phyloP scores from a whole-genome alignment of 2,113 vertebrate species.

The Synchiropus splendidus region DNA sequence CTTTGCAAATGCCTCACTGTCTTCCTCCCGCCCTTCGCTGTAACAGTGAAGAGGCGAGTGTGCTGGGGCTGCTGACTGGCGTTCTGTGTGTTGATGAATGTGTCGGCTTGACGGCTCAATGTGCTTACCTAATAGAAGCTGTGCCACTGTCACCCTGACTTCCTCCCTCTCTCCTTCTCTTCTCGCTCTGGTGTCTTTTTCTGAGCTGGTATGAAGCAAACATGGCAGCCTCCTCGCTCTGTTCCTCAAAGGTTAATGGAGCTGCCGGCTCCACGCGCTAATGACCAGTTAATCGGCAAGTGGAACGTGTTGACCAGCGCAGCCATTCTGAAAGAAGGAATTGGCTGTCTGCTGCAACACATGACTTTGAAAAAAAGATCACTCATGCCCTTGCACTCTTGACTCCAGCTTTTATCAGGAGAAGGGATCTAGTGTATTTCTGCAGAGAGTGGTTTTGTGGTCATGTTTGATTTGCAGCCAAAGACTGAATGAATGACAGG shows the following conservation, averaged over 20 bases:
- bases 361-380: no score
- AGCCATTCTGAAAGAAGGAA: slow-evolving; percentile 25
- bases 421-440: slow-evolving; percentile 3
- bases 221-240: slow-evolving; percentile 39
- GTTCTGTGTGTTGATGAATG: slow-evolving; percentile 54
- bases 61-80: slow-evolving; percentile 48
- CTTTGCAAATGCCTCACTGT: no score
- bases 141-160: slow-evolving; percentile 41
- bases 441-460: no score
- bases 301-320: slow-evolving; percentile 27
- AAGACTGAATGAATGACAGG: no score
- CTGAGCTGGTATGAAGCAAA: slow-evolving; percentile 5
- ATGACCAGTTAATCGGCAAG: slow-evolving; percentile 54
- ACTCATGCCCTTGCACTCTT: slow-evolving; percentile 5
- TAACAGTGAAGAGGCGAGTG: slow-evolving; percentile 1
- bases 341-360: no score
- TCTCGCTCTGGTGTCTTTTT: no score
- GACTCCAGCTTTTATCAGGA: slow-evolving; percentile 6
- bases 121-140: slow-evolving; percentile 65
- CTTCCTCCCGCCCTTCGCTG: background rate
- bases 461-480: no score
- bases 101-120: slow-evolving; percentile 54
- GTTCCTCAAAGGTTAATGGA: slow-evolving; percentile 61
- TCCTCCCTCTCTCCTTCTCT: slow-evolving; percentile 26
- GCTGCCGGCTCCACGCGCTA: slow-evolving; percentile 49